Evolutionary conservation across 2,113 vertebrate species (phyloP).

Genomic region (Prochilodus magdalenae): DNA sequence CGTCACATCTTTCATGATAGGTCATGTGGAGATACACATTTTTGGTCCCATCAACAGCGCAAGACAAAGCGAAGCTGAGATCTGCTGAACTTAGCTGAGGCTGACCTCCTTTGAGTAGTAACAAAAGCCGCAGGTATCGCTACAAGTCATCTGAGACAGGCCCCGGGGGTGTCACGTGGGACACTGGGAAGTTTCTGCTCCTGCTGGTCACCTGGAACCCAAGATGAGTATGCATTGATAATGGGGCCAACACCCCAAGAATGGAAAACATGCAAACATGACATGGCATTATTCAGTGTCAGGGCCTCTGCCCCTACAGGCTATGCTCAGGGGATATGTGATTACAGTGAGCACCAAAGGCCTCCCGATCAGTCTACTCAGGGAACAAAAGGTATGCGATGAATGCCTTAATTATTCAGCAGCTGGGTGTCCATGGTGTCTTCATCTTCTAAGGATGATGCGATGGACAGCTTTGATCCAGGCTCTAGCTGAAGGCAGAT

Average conservation of each 20-base stretch:
- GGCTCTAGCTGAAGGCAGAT: not conserved
- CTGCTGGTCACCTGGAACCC: slow-evolving; percentile 39
- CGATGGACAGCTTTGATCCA: slow-evolving; percentile 24
- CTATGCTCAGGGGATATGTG: slow-evolving; percentile 43
- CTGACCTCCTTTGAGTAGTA: slow-evolving; percentile 50
- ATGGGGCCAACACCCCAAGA: slow-evolving; percentile 50
- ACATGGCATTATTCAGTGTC: slow-evolving; percentile 48
- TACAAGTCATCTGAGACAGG: slow-evolving; percentile 50
- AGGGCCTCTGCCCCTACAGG: slow-evolving; percentile 34
- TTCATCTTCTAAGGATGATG: slow-evolving; percentile 2
- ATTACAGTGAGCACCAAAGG: slow-evolving; percentile 45
- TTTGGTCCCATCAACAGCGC: slow-evolving; percentile 43
- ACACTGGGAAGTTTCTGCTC: not conserved
- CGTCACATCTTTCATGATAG: slow-evolving; percentile 42
- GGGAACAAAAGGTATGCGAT: slow-evolving; percentile 35
- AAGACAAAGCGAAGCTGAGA: slow-evolving; percentile 27
- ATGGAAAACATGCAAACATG: slow-evolving; percentile 60
- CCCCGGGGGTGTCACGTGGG: slow-evolving; percentile 36
- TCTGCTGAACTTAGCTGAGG: slow-evolving; percentile 40
- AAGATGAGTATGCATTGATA: slow-evolving; percentile 44
- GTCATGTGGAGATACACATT: slow-evolving; percentile 23
- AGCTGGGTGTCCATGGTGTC: slow-evolving; percentile 13
- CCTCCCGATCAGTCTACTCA: slow-evolving; percentile 45
- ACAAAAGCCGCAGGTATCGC: slow-evolving; percentile 48
- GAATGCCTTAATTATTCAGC: slow-evolving; percentile 53